Conservation (phyloP, 2,797 vertebrate genomes). For the Chelidonichthys spinosus region DNA sequence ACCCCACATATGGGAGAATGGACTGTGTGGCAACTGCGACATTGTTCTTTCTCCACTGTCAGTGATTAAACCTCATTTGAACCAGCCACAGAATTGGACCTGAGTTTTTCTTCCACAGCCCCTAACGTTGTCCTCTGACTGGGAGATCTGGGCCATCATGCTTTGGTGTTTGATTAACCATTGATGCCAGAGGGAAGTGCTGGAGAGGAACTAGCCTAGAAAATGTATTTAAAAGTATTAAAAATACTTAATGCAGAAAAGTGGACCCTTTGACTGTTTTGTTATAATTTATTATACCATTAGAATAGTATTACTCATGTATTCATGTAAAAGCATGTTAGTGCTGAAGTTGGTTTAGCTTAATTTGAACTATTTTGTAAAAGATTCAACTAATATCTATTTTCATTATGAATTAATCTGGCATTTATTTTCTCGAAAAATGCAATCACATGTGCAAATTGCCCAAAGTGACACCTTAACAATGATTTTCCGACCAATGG, state of each 20-base stretch:
- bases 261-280: background rate
- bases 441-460: no score
- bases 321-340: background rate
- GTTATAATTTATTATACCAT: background rate
- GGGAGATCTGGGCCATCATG: background rate
- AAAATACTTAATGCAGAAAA: background rate
- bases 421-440: no score
- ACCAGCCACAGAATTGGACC: no score
- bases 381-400: background rate
- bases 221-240: background rate
- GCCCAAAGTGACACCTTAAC: background rate
- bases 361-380: background rate
- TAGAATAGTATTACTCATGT: background rate
- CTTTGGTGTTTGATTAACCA: background rate
- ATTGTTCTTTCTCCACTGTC: no score
- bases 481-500: background rate
- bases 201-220: no score
- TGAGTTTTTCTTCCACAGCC: no score
- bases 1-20: no score
- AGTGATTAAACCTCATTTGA: no score
- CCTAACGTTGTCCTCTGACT: background rate
- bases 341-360: background rate
- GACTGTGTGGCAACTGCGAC: no score
- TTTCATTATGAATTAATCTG: background rate
- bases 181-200: constrained; percentile 5